Evolutionary conservation across 2,113 vertebrate species (phyloP).

Genomic region (Lagopus muta): DNA sequence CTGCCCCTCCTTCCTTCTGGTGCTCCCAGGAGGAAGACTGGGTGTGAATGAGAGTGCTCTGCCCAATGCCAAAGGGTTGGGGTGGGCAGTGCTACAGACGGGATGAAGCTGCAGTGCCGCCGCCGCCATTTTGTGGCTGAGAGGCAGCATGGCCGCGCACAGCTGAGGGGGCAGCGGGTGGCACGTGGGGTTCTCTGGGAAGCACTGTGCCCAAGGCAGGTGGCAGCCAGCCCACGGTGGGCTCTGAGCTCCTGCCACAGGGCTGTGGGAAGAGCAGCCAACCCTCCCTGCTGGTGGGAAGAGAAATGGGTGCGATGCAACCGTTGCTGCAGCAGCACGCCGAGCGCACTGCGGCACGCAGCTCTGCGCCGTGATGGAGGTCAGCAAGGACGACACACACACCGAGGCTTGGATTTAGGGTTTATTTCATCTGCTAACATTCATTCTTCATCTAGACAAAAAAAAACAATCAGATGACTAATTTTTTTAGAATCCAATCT

Average conservation of each 20-base stretch:
- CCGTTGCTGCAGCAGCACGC: too few relatives aligned
- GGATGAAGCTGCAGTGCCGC: fast-evolving
- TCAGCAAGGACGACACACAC: conserved; percentile 42
- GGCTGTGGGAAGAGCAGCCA: neutral
- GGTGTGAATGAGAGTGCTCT: fast-evolving
- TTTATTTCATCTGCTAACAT: conserved; percentile 83
- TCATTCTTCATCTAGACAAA: conserved; percentile 77
- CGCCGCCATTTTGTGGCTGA: neutral
- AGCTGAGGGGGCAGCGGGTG: fast-evolving
- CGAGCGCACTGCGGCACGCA: too few relatives aligned
- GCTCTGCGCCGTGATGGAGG: neutral
- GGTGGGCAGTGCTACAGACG: fast-evolving
- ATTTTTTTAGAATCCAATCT: conserved; percentile 35
- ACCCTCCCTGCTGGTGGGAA: fast-evolving
- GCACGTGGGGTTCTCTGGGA: neutral
- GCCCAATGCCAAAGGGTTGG: neutral
- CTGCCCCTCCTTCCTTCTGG: neutral
- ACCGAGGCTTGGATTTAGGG: conserved; percentile 43
- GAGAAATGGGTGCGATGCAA: fast-evolving
- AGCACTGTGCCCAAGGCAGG: too few relatives aligned
- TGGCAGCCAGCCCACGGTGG: too few relatives aligned
- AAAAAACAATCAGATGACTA: conserved; percentile 72
- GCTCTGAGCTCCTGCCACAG: too few relatives aligned
- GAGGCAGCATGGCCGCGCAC: neutral
- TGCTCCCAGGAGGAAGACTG: neutral